These are phyloP conservation scores for Shinisaurus crocodilurus DNA, from an alignment of 2,113 vertebrate species.

Conservation along the genomic window DNA sequence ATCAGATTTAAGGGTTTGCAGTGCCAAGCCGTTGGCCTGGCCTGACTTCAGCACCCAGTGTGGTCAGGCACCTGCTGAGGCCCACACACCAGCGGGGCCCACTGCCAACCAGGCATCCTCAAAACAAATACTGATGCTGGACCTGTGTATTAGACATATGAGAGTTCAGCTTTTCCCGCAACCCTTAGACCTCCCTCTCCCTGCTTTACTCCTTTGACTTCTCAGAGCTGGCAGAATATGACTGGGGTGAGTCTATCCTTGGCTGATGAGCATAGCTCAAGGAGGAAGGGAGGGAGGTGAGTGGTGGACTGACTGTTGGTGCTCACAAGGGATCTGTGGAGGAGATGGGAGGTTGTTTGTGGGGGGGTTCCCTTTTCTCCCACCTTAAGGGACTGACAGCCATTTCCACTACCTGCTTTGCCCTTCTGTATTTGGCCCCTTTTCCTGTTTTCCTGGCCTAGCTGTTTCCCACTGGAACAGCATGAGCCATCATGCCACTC, in stretches of 20 bases:
- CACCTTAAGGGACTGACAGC: too few relatives aligned
- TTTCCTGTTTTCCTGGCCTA: too few relatives aligned
- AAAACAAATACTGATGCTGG: not conserved
- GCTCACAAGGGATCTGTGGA: not conserved
- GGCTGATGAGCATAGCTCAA: not conserved
- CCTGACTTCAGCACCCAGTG: too few relatives aligned
- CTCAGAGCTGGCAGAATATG: not conserved
- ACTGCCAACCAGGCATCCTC: not conserved
- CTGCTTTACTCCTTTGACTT: not conserved
- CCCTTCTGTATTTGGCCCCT: too few relatives aligned
- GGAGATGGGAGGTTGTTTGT: too few relatives aligned
- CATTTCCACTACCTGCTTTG: too few relatives aligned
- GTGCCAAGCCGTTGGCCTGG: not conserved
- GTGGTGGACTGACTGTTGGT: not conserved
- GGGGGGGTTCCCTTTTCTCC: too few relatives aligned
- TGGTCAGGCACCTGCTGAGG: not conserved
- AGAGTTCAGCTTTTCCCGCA: not conserved
- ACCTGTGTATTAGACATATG: not conserved
- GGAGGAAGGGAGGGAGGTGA: not conserved
- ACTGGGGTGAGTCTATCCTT: not conserved
- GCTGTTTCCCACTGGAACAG: too few relatives aligned
- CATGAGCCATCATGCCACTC: too few relatives aligned
- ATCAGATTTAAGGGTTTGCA: not conserved
- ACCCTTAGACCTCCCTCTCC: not conserved
- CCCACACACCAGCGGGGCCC: not conserved